Conservation (phyloP, 2,888 invertebrate genomes). For the Drosophila bunnanda region DNA sequence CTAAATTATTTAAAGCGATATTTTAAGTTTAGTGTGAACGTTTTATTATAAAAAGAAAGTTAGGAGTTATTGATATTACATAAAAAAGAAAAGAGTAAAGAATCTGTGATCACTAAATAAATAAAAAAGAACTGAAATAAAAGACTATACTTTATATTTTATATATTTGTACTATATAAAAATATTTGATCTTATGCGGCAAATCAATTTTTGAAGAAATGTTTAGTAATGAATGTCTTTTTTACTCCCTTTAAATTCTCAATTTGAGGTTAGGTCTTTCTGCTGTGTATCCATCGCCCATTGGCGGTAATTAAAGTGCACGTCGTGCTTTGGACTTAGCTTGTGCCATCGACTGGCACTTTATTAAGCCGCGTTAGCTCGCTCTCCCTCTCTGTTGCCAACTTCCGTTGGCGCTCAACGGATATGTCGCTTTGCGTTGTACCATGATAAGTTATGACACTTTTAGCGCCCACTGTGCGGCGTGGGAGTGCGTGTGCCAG, state of each 20-base stretch:
- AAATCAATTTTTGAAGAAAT: too few relatives aligned
- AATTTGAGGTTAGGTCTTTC: background rate
- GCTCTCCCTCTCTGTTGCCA: background rate
- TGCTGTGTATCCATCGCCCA: slow-evolving; percentile 10
- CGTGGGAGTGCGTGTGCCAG: slow-evolving; percentile 6
- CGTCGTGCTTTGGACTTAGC: slow-evolving; percentile 55
- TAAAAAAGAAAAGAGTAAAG: background rate
- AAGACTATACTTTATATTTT: too few relatives aligned
- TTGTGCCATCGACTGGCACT: slow-evolving; percentile 57
- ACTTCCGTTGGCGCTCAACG: slow-evolving; percentile 42
- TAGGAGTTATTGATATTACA: background rate
- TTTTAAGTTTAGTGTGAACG: background rate
- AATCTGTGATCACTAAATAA: background rate
- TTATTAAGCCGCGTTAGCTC: slow-evolving; percentile 42
- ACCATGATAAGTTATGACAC: slow-evolving; percentile 74
- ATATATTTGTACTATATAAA: background rate
- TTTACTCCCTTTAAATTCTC: background rate
- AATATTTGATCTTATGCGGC: background rate
- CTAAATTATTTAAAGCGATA: background rate
- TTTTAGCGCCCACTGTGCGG: slow-evolving; percentile 69
- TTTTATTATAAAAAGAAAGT: background rate
- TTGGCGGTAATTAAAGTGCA: slow-evolving; percentile 72
- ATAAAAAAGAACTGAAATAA: background rate
- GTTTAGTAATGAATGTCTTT: too few relatives aligned
- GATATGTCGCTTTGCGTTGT: slow-evolving; percentile 62